phyloP scores from a whole-genome alignment of 1,140 invertebrate species.

The Drosophila kohkoa region DNA sequence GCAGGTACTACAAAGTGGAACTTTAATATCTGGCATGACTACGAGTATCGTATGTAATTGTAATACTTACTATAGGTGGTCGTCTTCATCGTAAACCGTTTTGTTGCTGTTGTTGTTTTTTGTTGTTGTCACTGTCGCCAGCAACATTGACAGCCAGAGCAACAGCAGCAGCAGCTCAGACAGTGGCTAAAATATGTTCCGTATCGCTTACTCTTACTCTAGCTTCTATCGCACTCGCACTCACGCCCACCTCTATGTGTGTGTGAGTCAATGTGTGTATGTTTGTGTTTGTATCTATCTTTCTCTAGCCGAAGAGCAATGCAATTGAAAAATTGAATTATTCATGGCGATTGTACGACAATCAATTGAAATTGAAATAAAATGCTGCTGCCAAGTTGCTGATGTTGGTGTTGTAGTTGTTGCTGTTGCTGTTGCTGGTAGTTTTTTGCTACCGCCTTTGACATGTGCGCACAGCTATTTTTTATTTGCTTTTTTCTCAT shows the following conservation, averaged over 20 bases:
- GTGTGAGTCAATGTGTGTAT: neutral
- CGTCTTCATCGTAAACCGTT: constrained; percentile 38
- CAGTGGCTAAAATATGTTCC: constrained; percentile 51
- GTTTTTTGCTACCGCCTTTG: constrained; percentile 70
- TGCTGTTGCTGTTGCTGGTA: constrained; percentile 39
- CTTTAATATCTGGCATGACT: constrained; percentile 38
- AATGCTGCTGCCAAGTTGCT: constrained; percentile 74
- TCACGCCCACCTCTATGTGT: constrained; percentile 16
- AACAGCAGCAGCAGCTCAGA: constrained; percentile 26
- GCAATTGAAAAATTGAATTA: constrained; percentile 82
- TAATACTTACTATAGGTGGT: constrained; percentile 29
- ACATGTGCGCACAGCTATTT: constrained; percentile 79
- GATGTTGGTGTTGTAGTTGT: constrained; percentile 42
- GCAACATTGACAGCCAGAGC: constrained; percentile 40
- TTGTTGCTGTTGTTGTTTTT: constrained; percentile 5
- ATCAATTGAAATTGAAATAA: constrained; percentile 83
- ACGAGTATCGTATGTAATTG: constrained; percentile 29
- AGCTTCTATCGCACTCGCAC: constrained; percentile 17
- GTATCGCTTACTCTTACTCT: constrained; percentile 29
- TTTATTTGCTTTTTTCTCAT: constrained; percentile 40
- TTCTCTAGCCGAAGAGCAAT: constrained; percentile 54
- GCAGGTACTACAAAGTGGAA: constrained; percentile 10
- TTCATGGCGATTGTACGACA: constrained; percentile 82
- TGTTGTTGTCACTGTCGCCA: constrained; percentile 28
- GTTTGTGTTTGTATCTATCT: constrained; percentile 44